Percentiles rank a stretch among this genome's conserved stretches.
Evolutionary conservation across 2,888 invertebrate species (phyloP).

Genomic region (Athalia cordata): DNA sequence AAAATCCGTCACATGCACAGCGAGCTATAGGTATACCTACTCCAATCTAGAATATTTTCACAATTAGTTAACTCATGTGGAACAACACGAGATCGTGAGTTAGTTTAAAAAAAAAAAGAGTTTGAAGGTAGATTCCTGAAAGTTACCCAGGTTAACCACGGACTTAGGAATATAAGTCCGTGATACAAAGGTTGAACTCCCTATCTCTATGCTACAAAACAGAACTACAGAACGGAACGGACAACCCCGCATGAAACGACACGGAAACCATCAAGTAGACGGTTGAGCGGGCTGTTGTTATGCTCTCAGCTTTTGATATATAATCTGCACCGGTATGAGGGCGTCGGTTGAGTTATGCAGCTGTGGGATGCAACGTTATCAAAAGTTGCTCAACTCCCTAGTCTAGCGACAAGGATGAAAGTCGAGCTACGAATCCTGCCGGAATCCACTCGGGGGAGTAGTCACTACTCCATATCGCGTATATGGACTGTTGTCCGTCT

Average conservation of each 20-base stretch:
- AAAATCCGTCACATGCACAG: no score
- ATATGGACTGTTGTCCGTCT: not conserved
- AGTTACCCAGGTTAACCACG: no score
- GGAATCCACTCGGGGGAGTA: not conserved
- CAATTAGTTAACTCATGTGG: no score
- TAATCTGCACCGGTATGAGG: not conserved
- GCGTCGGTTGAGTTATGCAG: conserved; percentile 21
- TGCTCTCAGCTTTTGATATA: not conserved
- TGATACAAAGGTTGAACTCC: no score
- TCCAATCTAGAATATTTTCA: no score
- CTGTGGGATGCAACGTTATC: conserved; percentile 24
- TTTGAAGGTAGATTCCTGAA: no score
- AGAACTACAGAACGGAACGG: not conserved
- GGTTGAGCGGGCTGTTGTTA: conserved; percentile 6
- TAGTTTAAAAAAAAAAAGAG: no score
- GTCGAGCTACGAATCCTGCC: conserved; percentile 22
- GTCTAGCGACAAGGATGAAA: not conserved
- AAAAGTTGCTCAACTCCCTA: conserved; percentile 28
- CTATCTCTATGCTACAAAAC: not conserved
- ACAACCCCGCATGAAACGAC: conserved; percentile 5
- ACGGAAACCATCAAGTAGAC: conserved; percentile 8
- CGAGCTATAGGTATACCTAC: no score
- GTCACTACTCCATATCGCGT: not conserved
- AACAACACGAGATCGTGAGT: no score
- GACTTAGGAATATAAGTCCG: no score